Percentiles rank a stretch among this genome's conserved stretches.
phyloP scores from a whole-genome alignment of 2,113 vertebrate species.

The Myocastor coypus region DNA sequence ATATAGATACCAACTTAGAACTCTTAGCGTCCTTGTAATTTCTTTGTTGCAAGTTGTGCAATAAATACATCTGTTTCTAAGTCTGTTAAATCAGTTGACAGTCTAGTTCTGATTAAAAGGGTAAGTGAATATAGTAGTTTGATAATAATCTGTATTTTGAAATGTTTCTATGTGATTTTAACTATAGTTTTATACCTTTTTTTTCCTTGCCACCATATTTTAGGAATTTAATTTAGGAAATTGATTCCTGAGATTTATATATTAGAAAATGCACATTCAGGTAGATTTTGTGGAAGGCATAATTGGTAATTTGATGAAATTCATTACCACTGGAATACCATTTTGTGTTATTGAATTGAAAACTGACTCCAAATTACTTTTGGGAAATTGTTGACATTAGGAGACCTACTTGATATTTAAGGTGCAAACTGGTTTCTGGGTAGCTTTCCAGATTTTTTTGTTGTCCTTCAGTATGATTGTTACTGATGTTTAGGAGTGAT shows the following conservation, averaged over 20 bases:
- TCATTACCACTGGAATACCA: not conserved
- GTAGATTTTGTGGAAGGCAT: slow-evolving; percentile 11
- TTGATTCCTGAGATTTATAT: slow-evolving; percentile 19
- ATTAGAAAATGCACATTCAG: not conserved
- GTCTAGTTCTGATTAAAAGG: not conserved
- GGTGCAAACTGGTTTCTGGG: not conserved
- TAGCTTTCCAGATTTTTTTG: not conserved
- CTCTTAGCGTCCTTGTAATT: not conserved
- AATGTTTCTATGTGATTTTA: slow-evolving; percentile 34
- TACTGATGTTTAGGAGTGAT: not conserved
- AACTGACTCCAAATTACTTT: slow-evolving; percentile 14
- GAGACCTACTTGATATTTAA: not conserved
- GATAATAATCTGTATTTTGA: not conserved
- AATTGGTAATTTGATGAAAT: slow-evolving; percentile 26
- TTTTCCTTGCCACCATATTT: slow-evolving; percentile 1
- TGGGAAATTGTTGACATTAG: not conserved
- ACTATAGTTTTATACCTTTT: not conserved
- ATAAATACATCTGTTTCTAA: not conserved
- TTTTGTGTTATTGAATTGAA: slow-evolving; percentile 52
- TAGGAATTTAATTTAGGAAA: slow-evolving; percentile 43
- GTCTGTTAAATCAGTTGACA: not conserved
- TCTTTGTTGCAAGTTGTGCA: slow-evolving; percentile 6
- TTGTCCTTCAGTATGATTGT: not conserved
- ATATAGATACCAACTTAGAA: not conserved
- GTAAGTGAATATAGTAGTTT: not conserved